These are phyloP conservation scores for Artibeus lituratus DNA, from an alignment of 2,797 vertebrate species.

Conservation along the genomic window DNA sequence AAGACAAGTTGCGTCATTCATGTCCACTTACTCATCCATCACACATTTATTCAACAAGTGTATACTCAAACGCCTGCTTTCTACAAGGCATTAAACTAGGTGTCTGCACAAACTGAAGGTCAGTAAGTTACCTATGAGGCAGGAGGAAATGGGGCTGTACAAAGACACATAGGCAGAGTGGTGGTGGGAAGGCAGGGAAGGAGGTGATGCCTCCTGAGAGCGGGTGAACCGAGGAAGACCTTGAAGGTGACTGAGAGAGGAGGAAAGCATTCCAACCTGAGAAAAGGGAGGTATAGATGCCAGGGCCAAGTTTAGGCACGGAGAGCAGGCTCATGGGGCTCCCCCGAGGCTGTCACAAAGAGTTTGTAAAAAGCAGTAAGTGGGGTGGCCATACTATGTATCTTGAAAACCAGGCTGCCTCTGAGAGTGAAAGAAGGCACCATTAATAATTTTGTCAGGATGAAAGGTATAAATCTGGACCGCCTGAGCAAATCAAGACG, in stretches of 20 bases:
- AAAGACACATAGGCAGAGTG: not conserved
- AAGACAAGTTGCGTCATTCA: slow-evolving; percentile 15
- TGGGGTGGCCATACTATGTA: not conserved
- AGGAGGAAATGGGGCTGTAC: not conserved
- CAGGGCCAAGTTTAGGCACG: not conserved
- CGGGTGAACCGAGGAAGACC: not conserved
- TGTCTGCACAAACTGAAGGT: not conserved
- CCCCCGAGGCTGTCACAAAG: not conserved
- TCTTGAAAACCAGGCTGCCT: not conserved
- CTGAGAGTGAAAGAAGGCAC: not conserved
- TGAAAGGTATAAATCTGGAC: not conserved
- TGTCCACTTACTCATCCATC: not conserved
- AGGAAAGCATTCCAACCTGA: not conserved
- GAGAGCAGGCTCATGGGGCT: not conserved
- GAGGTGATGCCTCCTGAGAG: not conserved
- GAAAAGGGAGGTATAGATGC: not conserved
- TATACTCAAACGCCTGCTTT: not conserved
- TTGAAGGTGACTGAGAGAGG: not conserved
- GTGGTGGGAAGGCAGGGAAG: not conserved
- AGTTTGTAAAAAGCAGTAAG: not conserved
- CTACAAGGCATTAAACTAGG: not conserved
- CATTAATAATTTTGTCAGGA: not conserved
- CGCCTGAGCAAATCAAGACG: not conserved
- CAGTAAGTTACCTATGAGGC: not conserved
- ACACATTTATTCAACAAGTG: not conserved